Evolutionary conservation across 2,888 invertebrate genomes (phyloP).

Genomic region (Agrotis clavis): DNA sequence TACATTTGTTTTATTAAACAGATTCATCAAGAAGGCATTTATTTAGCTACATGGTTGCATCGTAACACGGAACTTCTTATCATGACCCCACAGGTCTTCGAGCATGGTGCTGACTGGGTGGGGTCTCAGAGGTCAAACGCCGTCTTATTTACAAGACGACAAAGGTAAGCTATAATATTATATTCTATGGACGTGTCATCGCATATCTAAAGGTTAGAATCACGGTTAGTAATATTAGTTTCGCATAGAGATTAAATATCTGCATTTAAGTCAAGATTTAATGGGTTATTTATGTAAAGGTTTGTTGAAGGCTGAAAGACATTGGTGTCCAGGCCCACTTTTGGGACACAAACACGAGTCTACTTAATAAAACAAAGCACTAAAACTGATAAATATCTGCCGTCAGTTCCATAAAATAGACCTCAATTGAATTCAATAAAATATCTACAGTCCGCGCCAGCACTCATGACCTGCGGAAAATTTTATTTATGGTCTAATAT

Average conservation of each 20-base stretch:
- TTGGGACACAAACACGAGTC: too few relatives aligned
- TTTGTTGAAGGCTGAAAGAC: too few relatives aligned
- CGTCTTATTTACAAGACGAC: slow-evolving; percentile 17
- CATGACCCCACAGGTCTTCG: slow-evolving; percentile 10
- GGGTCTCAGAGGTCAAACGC: slow-evolving; percentile 17
- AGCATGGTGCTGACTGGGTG: not conserved
- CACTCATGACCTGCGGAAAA: too few relatives aligned
- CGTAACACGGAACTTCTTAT: slow-evolving; percentile 25
- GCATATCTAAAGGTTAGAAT: slow-evolving; percentile 6
- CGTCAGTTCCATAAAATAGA: too few relatives aligned
- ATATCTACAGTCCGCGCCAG: too few relatives aligned
- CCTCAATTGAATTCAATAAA: too few relatives aligned
- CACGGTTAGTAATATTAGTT: slow-evolving; percentile 5
- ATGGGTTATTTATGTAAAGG: too few relatives aligned
- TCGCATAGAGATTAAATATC: not conserved
- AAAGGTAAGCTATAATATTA: slow-evolving; percentile 22
- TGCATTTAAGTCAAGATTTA: not conserved
- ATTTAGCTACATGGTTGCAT: not conserved
- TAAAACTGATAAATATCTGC: too few relatives aligned
- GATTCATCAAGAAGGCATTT: not conserved
- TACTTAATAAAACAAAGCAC: too few relatives aligned
- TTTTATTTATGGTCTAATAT: too few relatives aligned
- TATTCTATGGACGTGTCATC: not conserved
- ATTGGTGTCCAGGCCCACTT: too few relatives aligned
- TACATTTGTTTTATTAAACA: not conserved